These are phyloP conservation scores for Platygyra sinensis DNA, from an alignment of 64 coral and sea anemone genomes.

Conservation along the genomic window DNA sequence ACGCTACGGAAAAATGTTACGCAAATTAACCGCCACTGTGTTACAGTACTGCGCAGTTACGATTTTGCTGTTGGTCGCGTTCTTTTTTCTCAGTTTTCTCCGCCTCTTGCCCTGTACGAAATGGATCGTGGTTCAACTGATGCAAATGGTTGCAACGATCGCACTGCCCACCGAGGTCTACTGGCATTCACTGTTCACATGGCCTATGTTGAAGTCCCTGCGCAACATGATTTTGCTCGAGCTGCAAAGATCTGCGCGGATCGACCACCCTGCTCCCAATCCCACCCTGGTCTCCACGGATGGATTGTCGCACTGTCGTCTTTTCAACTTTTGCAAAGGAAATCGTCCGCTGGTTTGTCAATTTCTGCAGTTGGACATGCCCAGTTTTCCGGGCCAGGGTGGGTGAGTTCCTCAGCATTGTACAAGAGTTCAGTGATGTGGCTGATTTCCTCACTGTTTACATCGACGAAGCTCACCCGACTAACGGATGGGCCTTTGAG, in stretches of 20 bases:
- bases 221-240: conserved; percentile 51
- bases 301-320: conserved; percentile 11
- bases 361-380: conserved; percentile 83
- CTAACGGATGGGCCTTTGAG: conserved; percentile 80
- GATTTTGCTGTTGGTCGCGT: conserved; percentile 29
- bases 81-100: conserved; percentile 53
- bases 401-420: conserved; percentile 54
- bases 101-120: conserved; percentile 44
- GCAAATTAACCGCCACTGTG: not conserved
- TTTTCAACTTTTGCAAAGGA: conserved; percentile 59
- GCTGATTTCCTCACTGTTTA: conserved; percentile 83
- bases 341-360: conserved; percentile 79
- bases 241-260: conserved; percentile 42
- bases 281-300: conserved; percentile 59
- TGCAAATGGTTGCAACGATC: conserved; percentile 11
- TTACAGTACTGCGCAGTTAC: conserved; percentile 35
- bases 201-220: conserved; percentile 65
- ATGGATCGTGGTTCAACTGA: conserved; percentile 14
- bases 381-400: conserved; percentile 74
- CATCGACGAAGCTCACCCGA: conserved; percentile 82
- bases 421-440: conserved; percentile 39
- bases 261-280: conserved; percentile 52
- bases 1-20: conserved; percentile 2
- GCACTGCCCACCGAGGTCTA: conserved; percentile 65
- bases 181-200: conserved; percentile 70